These are phyloP conservation scores for Pyrgilauda ruficollis DNA, from an alignment of 2,113 vertebrate genomes.

Conservation along the genomic window DNA sequence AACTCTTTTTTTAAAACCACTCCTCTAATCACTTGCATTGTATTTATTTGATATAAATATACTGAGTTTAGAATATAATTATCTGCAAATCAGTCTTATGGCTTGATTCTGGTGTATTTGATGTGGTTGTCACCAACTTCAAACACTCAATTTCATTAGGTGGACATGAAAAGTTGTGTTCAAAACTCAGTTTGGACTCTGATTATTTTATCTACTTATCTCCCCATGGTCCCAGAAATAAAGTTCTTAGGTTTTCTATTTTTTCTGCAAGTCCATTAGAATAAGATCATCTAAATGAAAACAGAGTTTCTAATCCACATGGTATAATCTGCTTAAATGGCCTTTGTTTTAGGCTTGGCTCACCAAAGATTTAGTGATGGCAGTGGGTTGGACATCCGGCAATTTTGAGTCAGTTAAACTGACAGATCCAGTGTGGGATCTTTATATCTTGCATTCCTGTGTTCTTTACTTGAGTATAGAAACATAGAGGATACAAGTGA, in stretches of 20 bases:
- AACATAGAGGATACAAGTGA: not conserved
- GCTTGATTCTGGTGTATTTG: not conserved
- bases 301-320: not conserved
- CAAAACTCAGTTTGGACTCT: not conserved
- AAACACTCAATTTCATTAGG: not conserved
- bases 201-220: not conserved
- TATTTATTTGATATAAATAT: not conserved
- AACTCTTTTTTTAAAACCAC: not conserved
- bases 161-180: not conserved
- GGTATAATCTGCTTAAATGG: not conserved
- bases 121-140: not conserved
- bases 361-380: not conserved
- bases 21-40: not conserved
- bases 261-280: not conserved
- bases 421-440: not conserved
- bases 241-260: not conserved
- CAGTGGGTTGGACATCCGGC: not conserved
- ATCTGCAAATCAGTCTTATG: not conserved
- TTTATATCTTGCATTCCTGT: not conserved
- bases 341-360: not conserved
- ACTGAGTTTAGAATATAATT: not conserved
- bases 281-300: not conserved
- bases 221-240: not conserved
- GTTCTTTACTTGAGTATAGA: not conserved
- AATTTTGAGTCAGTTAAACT: not conserved